Evolutionary conservation across 2,888 invertebrate genomes (phyloP).

Genomic region (Amphipoea lucens): DNA sequence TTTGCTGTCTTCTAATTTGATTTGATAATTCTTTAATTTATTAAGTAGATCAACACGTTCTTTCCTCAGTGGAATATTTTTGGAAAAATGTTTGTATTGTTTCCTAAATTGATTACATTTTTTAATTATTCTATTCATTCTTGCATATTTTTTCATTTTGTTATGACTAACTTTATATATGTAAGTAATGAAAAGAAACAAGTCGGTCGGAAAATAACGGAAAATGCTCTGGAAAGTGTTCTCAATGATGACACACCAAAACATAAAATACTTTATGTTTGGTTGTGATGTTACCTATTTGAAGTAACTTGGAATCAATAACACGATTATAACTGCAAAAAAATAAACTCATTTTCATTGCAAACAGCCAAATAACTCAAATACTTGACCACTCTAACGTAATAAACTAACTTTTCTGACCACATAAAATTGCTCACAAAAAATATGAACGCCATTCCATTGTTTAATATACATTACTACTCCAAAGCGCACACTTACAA

Average conservation of each 20-base stretch:
- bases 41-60: too few relatives aligned
- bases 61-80: too few relatives aligned
- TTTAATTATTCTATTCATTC: too few relatives aligned
- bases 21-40: too few relatives aligned
- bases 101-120: too few relatives aligned
- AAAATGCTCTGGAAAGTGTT: background rate
- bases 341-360: constrained; percentile 54
- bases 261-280: background rate
- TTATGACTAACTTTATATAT: too few relatives aligned
- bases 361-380: constrained; percentile 64
- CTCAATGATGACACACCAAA: background rate
- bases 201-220: background rate
- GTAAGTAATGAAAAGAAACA: background rate
- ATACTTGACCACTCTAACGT: constrained; percentile 56
- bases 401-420: constrained; percentile 53
- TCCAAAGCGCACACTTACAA: background rate
- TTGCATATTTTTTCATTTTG: too few relatives aligned
- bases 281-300: constrained; percentile 20
- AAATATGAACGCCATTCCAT: background rate
- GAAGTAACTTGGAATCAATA: constrained; percentile 24
- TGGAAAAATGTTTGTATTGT: too few relatives aligned
- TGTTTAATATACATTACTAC: constrained; percentile 23
- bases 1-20: too few relatives aligned
- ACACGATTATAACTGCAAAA: constrained; percentile 42
- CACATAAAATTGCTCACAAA: constrained; percentile 28